A percentile compares a stretch with the other conserved stretches of the same genome.
Evolutionary conservation across 2,888 invertebrate genomes (phyloP).

Genomic region (Epistrophe grossulariae): DNA sequence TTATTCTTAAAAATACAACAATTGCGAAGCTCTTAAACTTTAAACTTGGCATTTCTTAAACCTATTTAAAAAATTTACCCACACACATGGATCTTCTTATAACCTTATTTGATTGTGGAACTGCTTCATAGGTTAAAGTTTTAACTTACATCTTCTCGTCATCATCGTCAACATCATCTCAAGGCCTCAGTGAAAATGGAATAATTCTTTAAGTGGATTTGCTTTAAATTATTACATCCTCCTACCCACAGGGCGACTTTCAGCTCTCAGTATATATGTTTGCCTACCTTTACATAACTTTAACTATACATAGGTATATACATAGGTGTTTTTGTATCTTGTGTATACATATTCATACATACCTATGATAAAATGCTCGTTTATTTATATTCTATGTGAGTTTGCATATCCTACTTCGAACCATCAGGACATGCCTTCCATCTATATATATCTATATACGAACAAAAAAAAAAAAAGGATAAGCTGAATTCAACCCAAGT

Average conservation of each 20-base stretch:
- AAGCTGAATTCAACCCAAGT: conserved; percentile 48
- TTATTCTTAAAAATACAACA: too few species aligned
- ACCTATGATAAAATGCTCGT: conserved; percentile 59
- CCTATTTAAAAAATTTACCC: conserved; percentile 23
- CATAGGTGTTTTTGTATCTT: conserved; percentile 14
- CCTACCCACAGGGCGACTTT: conserved; percentile 2
- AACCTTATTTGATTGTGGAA: conserved; percentile 2
- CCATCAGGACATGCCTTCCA: not conserved
- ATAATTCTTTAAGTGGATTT: conserved; percentile 76
- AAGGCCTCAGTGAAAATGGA: conserved; percentile 55
- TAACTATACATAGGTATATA: too few species aligned
- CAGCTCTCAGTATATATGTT: not conserved
- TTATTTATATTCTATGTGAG: conserved; percentile 74
- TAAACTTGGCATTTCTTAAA: not conserved
- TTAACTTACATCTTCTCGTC: conserved; percentile 5
- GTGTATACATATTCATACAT: conserved; percentile 26
- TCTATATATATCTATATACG: not conserved
- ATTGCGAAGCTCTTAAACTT: not conserved
- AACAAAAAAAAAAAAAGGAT: conserved; percentile 23
- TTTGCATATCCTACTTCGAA: conserved; percentile 44
- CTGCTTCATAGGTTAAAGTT: conserved; percentile 27
- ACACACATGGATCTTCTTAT: not conserved
- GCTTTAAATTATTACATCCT: conserved; percentile 72
- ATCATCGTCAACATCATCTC: conserved; percentile 16
- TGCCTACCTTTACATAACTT: not conserved